Percentiles rank a stretch among this genome's conserved stretches.
These are phyloP conservation scores for Mohoua ochrocephala DNA, from an alignment of 2,113 vertebrate species.

Conservation along the genomic window DNA sequence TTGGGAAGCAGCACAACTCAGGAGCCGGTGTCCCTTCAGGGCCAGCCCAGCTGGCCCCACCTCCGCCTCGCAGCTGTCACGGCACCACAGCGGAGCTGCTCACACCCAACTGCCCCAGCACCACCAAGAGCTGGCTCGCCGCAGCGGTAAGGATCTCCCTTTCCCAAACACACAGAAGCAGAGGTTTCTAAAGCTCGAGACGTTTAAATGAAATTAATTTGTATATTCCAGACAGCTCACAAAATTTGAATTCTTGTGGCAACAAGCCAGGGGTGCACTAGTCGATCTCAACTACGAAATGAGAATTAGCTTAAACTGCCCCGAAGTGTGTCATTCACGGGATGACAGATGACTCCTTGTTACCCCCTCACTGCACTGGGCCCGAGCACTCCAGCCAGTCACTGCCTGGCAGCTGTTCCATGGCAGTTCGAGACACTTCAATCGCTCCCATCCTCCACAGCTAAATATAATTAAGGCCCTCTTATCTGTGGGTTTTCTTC, in stretches of 20 bases:
- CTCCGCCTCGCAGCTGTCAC: background rate
- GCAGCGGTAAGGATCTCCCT: fast-evolving
- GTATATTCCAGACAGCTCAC: background rate
- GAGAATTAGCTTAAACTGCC: background rate
- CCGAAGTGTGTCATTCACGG: background rate
- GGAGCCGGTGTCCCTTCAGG: background rate
- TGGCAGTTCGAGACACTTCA: background rate
- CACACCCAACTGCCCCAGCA: background rate
- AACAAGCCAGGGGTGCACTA: background rate
- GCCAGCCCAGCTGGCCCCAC: background rate
- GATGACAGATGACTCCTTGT: background rate
- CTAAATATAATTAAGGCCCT: background rate
- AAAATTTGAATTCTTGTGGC: background rate
- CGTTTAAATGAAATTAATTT: background rate
- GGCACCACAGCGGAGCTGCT: background rate
- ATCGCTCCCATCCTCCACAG: background rate
- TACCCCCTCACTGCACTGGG: background rate
- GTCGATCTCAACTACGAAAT: background rate
- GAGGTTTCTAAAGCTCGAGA: background rate
- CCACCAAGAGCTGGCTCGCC: background rate
- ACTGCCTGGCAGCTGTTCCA: background rate
- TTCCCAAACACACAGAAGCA: background rate
- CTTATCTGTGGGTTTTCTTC: background rate
- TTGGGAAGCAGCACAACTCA: background rate
- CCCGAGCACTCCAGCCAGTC: background rate